phyloP scores from a whole-genome alignment of 2,888 invertebrate genomes.

The Leucophenga maculata region DNA sequence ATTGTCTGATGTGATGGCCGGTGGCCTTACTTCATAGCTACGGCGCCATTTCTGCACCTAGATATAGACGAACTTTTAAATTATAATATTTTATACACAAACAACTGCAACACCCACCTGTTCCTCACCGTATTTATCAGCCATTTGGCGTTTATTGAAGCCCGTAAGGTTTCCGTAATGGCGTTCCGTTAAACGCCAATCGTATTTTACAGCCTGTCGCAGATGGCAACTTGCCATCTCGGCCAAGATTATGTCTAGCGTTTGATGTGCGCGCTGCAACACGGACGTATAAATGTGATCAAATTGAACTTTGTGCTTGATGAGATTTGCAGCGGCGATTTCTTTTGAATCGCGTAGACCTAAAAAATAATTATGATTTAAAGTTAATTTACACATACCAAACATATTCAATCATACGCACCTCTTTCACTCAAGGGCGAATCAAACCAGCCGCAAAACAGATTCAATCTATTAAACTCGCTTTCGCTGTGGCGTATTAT shows the following conservation, averaged over 20 bases:
- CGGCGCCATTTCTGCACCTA: conserved; percentile 89
- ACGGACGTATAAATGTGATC: conserved; percentile 88
- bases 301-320: conserved; percentile 80
- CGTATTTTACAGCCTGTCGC: conserved; percentile 79
- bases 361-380: conserved; percentile 34
- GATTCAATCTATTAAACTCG: conserved; percentile 82
- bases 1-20: conserved; percentile 84
- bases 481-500: conserved; percentile 82
- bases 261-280: conserved; percentile 83
- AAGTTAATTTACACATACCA: not conserved
- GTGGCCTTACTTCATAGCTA: conserved; percentile 87
- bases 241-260: conserved; percentile 79
- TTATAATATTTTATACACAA: not conserved
- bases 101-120: conserved; percentile 74
- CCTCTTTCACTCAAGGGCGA: conserved; percentile 80
- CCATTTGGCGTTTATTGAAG: conserved; percentile 87
- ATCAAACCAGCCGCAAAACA: conserved; percentile 84
- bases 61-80: not conserved
- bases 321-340: conserved; percentile 79
- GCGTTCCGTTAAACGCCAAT: conserved; percentile 90
- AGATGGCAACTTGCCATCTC: conserved; percentile 80
- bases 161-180: conserved; percentile 92
- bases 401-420: conserved; percentile 58
- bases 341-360: conserved; percentile 66
- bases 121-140: conserved; percentile 87